phyloP scores from a whole-genome alignment of 1,140 invertebrate genomes.

The Drosophila novamexicana region DNA sequence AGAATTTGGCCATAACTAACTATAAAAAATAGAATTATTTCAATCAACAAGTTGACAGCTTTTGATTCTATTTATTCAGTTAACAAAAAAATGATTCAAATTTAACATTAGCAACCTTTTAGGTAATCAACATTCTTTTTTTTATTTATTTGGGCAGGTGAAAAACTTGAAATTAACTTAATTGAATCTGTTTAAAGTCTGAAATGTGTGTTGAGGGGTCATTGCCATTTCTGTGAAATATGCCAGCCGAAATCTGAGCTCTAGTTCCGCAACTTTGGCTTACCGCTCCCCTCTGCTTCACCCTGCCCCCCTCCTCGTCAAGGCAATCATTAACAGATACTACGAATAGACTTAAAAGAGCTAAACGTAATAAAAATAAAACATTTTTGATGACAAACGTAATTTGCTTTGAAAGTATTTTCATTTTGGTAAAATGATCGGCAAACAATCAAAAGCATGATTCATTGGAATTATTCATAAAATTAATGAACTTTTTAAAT shows the following conservation, averaged over 20 bases:
- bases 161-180: neutral
- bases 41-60: no score
- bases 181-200: neutral
- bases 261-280: neutral
- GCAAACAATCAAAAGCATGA: neutral
- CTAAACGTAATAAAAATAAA: constrained; percentile 1
- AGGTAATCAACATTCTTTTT: no score
- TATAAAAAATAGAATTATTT: no score
- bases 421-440: neutral
- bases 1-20: no score
- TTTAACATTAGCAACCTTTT: no score
- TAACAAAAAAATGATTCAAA: no score
- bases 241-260: constrained; percentile 7
- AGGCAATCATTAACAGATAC: constrained; percentile 9
- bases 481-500: neutral
- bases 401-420: constrained; percentile 1
- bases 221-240: constrained; percentile 19
- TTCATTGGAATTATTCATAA: neutral
- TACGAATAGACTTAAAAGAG: constrained; percentile 12
- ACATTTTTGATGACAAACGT: constrained; percentile 16
- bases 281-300: neutral
- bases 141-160: no score
- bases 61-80: no score
- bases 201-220: constrained; percentile 13
- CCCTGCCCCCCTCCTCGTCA: no score